A percentile compares a stretch with the other conserved stretches of the same genome.
These are phyloP conservation scores for Temnothorax nylanderi DNA, from an alignment of 1,140 invertebrate genomes.

Conservation along the genomic window DNA sequence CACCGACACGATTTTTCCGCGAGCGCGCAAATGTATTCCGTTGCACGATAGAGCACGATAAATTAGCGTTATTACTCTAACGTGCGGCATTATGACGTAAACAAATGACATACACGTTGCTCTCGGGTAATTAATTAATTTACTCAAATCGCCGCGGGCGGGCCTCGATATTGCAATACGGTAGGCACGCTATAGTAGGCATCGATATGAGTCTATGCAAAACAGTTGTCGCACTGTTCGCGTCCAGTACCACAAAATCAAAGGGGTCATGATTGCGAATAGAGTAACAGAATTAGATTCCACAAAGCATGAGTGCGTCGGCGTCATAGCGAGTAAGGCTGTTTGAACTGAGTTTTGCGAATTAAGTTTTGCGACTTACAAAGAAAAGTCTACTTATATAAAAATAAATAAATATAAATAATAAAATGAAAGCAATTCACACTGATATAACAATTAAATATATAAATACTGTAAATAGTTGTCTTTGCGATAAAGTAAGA, in stretches of 20 bases:
- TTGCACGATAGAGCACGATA: constrained; percentile 9
- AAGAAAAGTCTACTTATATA: neutral
- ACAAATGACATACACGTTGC: constrained; percentile 59
- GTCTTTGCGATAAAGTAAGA: neutral
- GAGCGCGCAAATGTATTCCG: neutral
- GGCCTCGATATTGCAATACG: neutral
- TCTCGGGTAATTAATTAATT: constrained; percentile 67
- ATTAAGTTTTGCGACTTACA: neutral
- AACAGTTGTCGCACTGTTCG: constrained; percentile 17
- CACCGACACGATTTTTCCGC: neutral
- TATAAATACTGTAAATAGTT: neutral
- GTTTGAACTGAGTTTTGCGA: neutral
- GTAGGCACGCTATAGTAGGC: neutral
- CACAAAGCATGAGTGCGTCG: neutral
- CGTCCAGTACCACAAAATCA: neutral
- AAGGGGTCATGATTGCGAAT: constrained; percentile 9
- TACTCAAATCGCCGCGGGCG: constrained; percentile 41
- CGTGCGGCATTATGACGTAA: constrained; percentile 28
- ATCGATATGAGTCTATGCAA: neutral
- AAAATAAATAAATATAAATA: no score
- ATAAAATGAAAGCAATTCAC: neutral
- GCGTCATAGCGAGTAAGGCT: neutral
- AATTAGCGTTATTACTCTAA: constrained; percentile 35
- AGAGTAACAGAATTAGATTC: constrained; percentile 20
- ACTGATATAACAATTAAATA: no score